Evolutionary conservation across 2,888 invertebrate species (phyloP), one percentile per base, ranked within the genome.

Genomic region (Coelogynopora nodosa): DNA sequence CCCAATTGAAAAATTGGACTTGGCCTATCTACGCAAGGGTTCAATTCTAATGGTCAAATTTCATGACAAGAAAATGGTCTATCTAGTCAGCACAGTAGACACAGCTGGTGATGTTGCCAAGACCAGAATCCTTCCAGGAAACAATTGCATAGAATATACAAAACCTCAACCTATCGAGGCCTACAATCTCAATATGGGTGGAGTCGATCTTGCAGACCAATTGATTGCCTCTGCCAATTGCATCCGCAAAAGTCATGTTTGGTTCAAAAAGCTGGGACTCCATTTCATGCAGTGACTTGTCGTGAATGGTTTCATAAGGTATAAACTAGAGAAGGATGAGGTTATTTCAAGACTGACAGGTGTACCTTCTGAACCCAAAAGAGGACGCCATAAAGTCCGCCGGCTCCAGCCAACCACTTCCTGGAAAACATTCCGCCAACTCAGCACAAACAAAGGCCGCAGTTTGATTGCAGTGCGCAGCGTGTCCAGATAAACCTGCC

Each of bases 401-500:
- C 23, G 18, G 74, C 74, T 74, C 74, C 23, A 74, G 74, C 23
- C 74, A 26, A 74, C 74, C 74, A 74, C 74, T 74, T 74, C 23
- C 23, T 74, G 74, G 74, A 74, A 74, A 74, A 74, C 23, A 26
- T 74, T 74, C 74, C 2, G 74, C 23, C 74, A 74, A 74, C 74
- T 74, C 23, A 74, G 74, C 74, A 74, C 74, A 74, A 74, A 74
- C 74, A 74, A 74, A 74, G 74, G 74, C 74, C 23, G 27, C 74
- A 74, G 74, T n/a, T n/a, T n/a, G 18, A 26, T 74, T 74, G 74
- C 5, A 74, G 74, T 74, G 74, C 23, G 74, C 74, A 74, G 74
- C 74, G 23, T 74, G 74, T 74, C 74, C 74, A 74, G 74, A 74
- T 74, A 74, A 74, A 74, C 74, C 74, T 74, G 49, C 49, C 49